Base-by-base conservation (phyloP, 1,140 invertebrate species). In the Lucilia sericata region DNA sequence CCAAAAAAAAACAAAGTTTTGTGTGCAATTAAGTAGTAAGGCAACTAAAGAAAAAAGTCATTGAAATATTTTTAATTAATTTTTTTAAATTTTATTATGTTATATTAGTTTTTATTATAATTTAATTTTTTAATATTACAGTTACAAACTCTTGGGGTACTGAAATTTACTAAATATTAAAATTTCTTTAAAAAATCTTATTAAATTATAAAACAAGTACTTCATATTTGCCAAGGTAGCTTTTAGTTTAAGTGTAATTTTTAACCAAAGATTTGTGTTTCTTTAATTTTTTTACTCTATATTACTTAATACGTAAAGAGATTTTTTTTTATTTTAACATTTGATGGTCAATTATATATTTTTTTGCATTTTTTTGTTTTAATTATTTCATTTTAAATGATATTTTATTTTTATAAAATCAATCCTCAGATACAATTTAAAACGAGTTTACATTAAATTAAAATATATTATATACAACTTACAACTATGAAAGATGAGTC, bases 231-330 rank as follows among this genome's bases (percentile, higher is more conserved):
- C 65, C 65, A 70, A 70, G 65, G 65, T 70, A 70, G 65, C 65
- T 70, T 70, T 49, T 70, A 19, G n/a, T 70, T 70, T 70, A 70
- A 70, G 65, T 21, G n/a, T 21, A 21, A 70, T 7, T 21, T 70
- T 70, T 21, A 70, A 70, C 65, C 65, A 70, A 70, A 70, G 65
- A 70, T 70, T 70, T 70, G 19, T 70, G 65, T 70, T 70, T 70
- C 5, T 70, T 70, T 8, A 1, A 21, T 70, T 70, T n/a, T n/a
- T 60, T 17, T 17, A 60, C 2, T 5, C 13, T n/a, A 2, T 60
- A 70, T 25, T 19, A 5, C 8, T 65, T 65, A 65, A 65, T 17
- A 17, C 14, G 14, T 65, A 5, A 9, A 65, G 14, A n/a, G 60
- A 65, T 19, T 65, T 65, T 70, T 17, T 70, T 25, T 70, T n/a